Evolutionary conservation across 2,113 vertebrate species (phyloP), one percentile per base, ranked within the genome.

Genomic region (Callospermophilus lateralis): DNA sequence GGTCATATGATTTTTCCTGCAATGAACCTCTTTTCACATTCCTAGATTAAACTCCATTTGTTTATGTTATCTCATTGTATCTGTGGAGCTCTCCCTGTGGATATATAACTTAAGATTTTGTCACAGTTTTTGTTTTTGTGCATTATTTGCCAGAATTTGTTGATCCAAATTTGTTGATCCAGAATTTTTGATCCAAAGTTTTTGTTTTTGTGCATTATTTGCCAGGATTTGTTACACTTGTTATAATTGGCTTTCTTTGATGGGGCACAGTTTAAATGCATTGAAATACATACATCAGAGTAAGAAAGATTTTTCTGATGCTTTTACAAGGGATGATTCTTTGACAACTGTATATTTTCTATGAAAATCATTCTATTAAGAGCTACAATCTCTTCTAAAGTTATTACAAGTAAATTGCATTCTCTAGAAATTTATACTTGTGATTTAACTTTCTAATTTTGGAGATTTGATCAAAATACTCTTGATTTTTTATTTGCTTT

Each of bases 361-460:
- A 84, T n/a, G 11, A 84, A 89, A 92, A 91, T 90, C 3, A 3
- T 6, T 74, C 32, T 77, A 26, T 58, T 94, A 55, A 68, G 53
- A 65, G 30, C 89, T 48, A 67, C 16, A 58, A 9, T 51, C 28
- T 84, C 77, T 70, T 53, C 53, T 83, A 30, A 13, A 78, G 1
- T 68, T 84, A 63, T 53, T 19, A 70, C 16, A 94, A 58, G 15
- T 67, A 42, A 77, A 53, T 63, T 94, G 39, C 1, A 89, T 72
- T 92, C 94, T 81, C n/a, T 51, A 81, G 32, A 42, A 89, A 77
- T 89, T 45, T 90, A 34, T 78, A 19, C 8, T 68, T 80, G 48
- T 73, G 67, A 77, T 48, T 84, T 77, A 70, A 72, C n/a, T 81
- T 92, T 87, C 67, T 17, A 65, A 73, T 78, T 89, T 93, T 45